A percentile compares a stretch with the other conserved stretches of the same genome.
phyloP scores from a whole-genome alignment of 1,140 invertebrate genomes.

The Procambarus virginalis region DNA sequence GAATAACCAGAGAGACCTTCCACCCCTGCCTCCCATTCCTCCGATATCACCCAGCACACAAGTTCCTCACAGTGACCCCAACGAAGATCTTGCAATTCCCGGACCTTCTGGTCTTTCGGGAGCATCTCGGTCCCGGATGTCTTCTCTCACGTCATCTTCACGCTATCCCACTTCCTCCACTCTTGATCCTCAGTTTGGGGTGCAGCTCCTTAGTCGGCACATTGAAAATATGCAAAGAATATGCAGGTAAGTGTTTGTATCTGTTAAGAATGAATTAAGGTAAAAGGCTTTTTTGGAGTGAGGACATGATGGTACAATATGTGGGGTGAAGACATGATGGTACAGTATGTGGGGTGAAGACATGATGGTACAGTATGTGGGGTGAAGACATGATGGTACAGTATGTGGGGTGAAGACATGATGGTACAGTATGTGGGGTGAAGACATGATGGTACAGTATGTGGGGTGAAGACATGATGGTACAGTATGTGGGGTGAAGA shows the following conservation, averaged over 20 bases:
- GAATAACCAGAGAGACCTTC: not conserved
- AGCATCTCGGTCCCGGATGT: conserved; percentile 3
- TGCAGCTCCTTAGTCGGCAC: conserved; percentile 74
- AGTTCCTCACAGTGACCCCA: not conserved
- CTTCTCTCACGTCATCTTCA: conserved; percentile 5
- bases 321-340: no score
- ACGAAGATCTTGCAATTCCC: conserved; percentile 51
- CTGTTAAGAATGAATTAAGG: no score
- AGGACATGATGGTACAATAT: no score
- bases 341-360: no score
- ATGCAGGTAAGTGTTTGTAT: conserved; percentile 72
- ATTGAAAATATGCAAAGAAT: conserved; percentile 75
- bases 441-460: no score
- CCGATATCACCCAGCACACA: not conserved
- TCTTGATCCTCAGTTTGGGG: conserved; percentile 67
- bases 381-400: no score
- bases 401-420: no score
- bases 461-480: no score
- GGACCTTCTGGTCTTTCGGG: conserved; percentile 54
- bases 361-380: no score
- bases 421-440: no score
- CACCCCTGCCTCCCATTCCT: not conserved
- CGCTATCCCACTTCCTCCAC: conserved; percentile 22
- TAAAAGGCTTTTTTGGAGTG: no score
- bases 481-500: no score